Conservation (phyloP, 1,140 invertebrate genomes). For the Zaprionus ghesquierei region DNA sequence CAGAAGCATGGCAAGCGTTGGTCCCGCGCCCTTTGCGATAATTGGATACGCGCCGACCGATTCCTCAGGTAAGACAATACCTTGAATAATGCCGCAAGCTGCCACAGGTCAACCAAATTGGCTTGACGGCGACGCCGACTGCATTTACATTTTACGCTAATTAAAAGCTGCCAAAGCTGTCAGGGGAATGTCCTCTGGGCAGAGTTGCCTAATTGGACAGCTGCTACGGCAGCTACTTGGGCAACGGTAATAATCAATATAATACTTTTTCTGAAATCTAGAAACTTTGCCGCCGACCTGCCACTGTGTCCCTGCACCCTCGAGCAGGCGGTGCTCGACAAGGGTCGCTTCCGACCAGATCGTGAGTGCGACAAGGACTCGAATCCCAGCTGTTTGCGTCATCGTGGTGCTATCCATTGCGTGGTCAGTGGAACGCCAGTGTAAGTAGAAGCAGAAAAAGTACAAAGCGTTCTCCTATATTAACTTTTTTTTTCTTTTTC, state of each 20-base stretch:
- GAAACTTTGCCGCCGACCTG: constrained; percentile 94
- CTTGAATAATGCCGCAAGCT: neutral
- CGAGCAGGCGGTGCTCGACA: constrained; percentile 94
- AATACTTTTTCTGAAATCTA: constrained; percentile 79
- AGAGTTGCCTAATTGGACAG: constrained; percentile 46
- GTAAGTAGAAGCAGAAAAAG: constrained; percentile 85
- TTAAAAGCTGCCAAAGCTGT: constrained; percentile 53
- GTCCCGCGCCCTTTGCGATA: constrained; percentile 91
- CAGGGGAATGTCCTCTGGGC: neutral
- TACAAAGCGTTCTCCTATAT: neutral
- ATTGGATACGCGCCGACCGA: constrained; percentile 94
- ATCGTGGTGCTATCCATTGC: constrained; percentile 94
- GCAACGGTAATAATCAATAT: constrained; percentile 1
- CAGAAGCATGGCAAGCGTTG: constrained; percentile 89
- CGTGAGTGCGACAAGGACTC: constrained; percentile 95
- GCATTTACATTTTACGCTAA: constrained; percentile 62
- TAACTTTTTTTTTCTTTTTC: neutral
- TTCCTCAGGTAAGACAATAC: constrained; percentile 84
- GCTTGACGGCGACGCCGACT: neutral
- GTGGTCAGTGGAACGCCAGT: constrained; percentile 95
- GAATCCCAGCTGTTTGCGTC: constrained; percentile 94
- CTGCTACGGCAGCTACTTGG: neutral
- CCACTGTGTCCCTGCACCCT: constrained; percentile 95
- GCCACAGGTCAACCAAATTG: neutral
- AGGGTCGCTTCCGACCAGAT: constrained; percentile 96